Conservation (phyloP, 2,113 vertebrate species). For the Rissa tridactyla region DNA sequence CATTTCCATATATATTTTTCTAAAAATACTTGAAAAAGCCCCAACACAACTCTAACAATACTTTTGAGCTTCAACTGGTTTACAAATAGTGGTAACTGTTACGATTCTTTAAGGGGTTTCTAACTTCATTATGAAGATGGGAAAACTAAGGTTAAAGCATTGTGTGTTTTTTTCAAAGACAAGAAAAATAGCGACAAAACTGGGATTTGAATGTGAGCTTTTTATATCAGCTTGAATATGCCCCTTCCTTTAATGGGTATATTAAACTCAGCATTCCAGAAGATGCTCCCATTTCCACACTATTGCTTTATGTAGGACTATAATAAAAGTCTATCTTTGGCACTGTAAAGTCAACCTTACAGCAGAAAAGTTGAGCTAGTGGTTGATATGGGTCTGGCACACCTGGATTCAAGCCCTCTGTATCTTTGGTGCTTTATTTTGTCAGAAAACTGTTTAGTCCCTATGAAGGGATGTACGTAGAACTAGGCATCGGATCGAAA, state of each 20-base stretch:
- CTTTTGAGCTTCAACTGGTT: background rate
- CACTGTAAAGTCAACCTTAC: background rate
- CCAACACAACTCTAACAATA: background rate
- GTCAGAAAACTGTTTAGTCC: background rate
- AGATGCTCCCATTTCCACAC: background rate
- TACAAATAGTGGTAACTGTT: background rate
- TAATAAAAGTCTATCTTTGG: background rate
- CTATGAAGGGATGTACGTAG: fast-evolving
- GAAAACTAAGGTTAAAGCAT: background rate
- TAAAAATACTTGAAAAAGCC: background rate
- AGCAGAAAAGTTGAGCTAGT: background rate
- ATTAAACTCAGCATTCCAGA: slow-evolving; percentile 30
- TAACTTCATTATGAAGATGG: background rate
- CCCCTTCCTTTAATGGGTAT: background rate
- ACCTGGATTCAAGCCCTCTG: background rate
- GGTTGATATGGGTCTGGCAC: background rate
- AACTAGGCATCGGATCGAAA: background rate
- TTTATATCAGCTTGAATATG: background rate
- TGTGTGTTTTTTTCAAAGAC: background rate
- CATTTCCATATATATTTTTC: slow-evolving; percentile 23
- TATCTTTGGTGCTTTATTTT: background rate
- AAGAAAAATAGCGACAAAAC: background rate
- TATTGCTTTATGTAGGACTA: background rate
- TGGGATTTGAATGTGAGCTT: background rate
- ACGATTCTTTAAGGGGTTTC: background rate